These are phyloP conservation scores for Microcebus griseorufus DNA, from an alignment of 2,113 vertebrate species.

Conservation along the genomic window DNA sequence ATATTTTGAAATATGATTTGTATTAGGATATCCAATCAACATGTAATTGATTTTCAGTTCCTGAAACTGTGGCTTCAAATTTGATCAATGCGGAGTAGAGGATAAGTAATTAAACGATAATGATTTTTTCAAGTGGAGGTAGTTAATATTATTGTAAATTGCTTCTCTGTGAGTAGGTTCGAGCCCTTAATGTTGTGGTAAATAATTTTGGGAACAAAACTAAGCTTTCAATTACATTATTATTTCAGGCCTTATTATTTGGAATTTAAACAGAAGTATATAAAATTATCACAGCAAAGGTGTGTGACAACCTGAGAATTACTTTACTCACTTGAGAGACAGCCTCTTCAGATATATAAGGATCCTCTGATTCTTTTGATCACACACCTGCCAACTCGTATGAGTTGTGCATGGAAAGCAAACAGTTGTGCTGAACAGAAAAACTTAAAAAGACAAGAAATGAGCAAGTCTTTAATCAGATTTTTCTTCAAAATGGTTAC, in stretches of 20 bases:
- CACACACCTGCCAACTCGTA: neutral
- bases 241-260: constrained; percentile 45
- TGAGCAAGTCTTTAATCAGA: constrained; percentile 13
- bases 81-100: constrained; percentile 61
- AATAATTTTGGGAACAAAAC: constrained; percentile 62
- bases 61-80: constrained; percentile 54
- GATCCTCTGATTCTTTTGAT: constrained; percentile 23
- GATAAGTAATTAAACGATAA: constrained; percentile 73
- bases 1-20: constrained; percentile 62
- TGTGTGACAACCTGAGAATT: constrained; percentile 55
- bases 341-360: neutral
- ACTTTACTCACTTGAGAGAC: constrained; percentile 38
- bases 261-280: constrained; percentile 27
- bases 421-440: neutral
- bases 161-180: constrained; percentile 34
- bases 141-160: constrained; percentile 73
- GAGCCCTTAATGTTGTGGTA: constrained; percentile 55
- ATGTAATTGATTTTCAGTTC: constrained; percentile 68
- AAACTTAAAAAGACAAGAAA: neutral
- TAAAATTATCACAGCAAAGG: constrained; percentile 2
- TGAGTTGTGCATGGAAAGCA: neutral
- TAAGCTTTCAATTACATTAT: constrained; percentile 57
- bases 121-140: constrained; percentile 72
- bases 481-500: neutral
- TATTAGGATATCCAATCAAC: constrained; percentile 61